Base-by-base conservation (phyloP, 2,113 vertebrate species). In the Stegastes partitus region DNA sequence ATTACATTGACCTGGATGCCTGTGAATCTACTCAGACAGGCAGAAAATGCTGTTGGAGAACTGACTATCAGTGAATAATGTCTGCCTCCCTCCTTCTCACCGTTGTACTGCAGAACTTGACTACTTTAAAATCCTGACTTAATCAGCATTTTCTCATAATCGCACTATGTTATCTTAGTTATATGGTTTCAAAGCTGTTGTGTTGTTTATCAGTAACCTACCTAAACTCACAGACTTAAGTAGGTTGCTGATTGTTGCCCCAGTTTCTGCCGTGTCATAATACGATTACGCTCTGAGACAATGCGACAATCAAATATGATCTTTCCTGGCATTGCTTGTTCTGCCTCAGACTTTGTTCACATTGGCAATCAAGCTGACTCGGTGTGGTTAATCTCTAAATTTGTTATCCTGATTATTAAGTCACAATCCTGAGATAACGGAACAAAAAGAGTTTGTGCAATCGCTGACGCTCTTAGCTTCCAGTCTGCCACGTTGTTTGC, bases 401-500 rank as follows among this genome's bases (percentile, higher is more conserved):
- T 25, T 62, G 63, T 66, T 75, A 65, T 50, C 59, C 45, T 10
- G 69, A 68, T 61, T 71, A 66, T 74, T 74, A 66, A 76, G 49
- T 76, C 37, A 11, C 12, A n/a, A 64, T 77, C 53, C 74, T 0
- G 11, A 86, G 77, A 78, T 75, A 72, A 81, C 10, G 1, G 28
- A 72, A 64, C 69, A 45, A 65, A 88, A 76, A 31, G 3, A 19
- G 21, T 47, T 45, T 69, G 62, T 73, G 50, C 59, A 49, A 49
- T 61, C 16, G 19, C 71, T 34, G 68, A 47, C 25, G 37, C 56
- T 51, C 34, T 74, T 39, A 7, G 44, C 50, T 66, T 67, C 31
- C 45, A 58, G 44, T 65, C 34, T 47, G 59, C 63, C n/a, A 11
- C 0, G 6, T 9, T 65, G 64, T 85, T 74, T 77, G 58, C 47